These are phyloP conservation scores for Platycnemis pennipes DNA, from an alignment of 2,888 invertebrate genomes.

Conservation along the genomic window DNA sequence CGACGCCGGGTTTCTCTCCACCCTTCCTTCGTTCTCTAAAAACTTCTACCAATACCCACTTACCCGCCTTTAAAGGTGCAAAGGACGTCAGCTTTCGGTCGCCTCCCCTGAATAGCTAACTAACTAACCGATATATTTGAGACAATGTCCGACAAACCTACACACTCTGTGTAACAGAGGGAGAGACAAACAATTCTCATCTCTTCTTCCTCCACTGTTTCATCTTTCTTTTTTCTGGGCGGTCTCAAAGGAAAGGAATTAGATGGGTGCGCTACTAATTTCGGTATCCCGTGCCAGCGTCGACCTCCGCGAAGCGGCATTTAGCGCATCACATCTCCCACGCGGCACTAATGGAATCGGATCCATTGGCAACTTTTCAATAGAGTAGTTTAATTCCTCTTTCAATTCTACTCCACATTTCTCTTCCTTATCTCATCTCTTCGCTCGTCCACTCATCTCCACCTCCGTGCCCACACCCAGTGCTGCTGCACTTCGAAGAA, in stretches of 20 bases:
- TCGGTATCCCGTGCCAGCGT: background rate
- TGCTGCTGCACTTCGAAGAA: background rate
- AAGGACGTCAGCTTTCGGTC: too few relatives aligned
- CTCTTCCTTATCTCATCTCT: background rate
- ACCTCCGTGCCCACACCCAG: background rate
- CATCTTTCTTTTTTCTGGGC: background rate
- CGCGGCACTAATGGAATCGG: background rate
- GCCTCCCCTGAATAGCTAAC: too few relatives aligned
- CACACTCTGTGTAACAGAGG: too few relatives aligned
- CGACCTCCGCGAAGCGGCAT: background rate
- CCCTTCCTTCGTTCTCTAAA: too few relatives aligned
- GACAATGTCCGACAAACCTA: too few relatives aligned
- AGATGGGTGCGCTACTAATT: background rate
- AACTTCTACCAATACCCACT: too few relatives aligned
- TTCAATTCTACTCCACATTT: background rate
- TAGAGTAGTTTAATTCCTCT: background rate
- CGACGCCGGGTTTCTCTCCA: too few relatives aligned
- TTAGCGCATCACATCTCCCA: background rate
- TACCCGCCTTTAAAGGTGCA: too few relatives aligned
- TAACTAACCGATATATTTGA: too few relatives aligned
- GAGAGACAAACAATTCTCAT: background rate
- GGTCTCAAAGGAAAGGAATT: background rate
- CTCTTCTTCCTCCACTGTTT: background rate
- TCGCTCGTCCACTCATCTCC: too few relatives aligned
- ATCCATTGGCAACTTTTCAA: conserved; percentile 5